Base-by-base conservation (phyloP, 1,140 invertebrate genomes). In the Muscidifurax raptorellus region DNA sequence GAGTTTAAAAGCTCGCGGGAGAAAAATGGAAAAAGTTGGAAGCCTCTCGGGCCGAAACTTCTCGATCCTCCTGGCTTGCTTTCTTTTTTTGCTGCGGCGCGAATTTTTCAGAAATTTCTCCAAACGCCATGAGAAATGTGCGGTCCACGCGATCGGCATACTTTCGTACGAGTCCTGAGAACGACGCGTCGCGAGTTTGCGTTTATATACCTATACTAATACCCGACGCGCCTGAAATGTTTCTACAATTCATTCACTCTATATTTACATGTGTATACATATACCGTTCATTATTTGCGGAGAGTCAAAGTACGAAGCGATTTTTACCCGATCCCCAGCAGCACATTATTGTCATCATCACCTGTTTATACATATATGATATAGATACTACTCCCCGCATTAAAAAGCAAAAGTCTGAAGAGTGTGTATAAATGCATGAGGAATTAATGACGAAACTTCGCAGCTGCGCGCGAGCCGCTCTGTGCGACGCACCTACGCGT, bases 21-120 rank as follows among this genome's bases (percentile, higher is more conserved):
- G 77, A 79, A 67, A 79, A 79, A 79, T 79, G 59, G 71, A 36
- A 74, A 74, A 74, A 74, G 28, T 74, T 79, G 6, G 30, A 64
- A 78, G 66, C 78, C 30, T 76, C 22, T 22, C 72, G 25, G 9
- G 27, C 13, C 47, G 59, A 32, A 78, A 78, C 47, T 78, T 78
- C 15, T 22, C 5, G 30, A 66, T 80, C 64, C 28, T 44, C 22
- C n/a, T 25, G 1, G 52, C 18, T n/a, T n/a, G 22, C 18, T 59
- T 59, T 22, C n/a, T 59, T 59, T 59, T 6, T 22, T 5, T 4
- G 1, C 52, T 6, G 18, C 30, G 52, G 52, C n/a, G 52, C 12
- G 5, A 44, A 80, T 80, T 36, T 69, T 80, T 69, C 59, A 40
- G n/a, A 44, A 80, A 69, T 69, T 64, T 67, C 40, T 22, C 28